phyloP scores from a whole-genome alignment of 2,113 vertebrate genomes.

The Leuciscus idus region DNA sequence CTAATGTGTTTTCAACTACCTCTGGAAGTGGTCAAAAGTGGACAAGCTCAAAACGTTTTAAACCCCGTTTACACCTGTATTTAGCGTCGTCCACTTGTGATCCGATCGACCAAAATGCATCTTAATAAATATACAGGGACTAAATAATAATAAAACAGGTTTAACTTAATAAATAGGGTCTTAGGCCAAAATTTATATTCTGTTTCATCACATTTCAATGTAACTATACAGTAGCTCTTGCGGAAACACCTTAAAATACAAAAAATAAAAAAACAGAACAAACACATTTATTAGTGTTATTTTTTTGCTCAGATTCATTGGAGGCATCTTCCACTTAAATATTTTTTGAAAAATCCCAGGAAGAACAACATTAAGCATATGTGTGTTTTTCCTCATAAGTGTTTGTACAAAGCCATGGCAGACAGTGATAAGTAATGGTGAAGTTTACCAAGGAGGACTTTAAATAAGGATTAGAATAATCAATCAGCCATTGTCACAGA shows the following conservation, averaged over 20 bases:
- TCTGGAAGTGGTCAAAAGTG: too few relatives aligned
- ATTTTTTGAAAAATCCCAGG: neutral
- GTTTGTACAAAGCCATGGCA: neutral
- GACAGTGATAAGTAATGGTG: constrained; percentile 62
- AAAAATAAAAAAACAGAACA: too few relatives aligned
- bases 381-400: neutral
- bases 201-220: neutral
- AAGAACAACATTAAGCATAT: neutral
- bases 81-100: too few relatives aligned
- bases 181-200: neutral
- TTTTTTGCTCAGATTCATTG: neutral
- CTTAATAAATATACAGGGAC: too few relatives aligned
- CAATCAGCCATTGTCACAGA: constrained; percentile 63
- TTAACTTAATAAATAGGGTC: too few relatives aligned
- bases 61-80: too few relatives aligned
- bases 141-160: too few relatives aligned
- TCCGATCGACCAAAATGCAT: too few relatives aligned
- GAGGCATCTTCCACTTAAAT: neutral
- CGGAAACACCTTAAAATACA: neutral
- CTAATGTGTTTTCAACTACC: too few relatives aligned
- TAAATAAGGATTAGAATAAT: constrained; percentile 74
- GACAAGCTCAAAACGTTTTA: too few relatives aligned
- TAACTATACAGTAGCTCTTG: neutral
- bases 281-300: too few relatives aligned
- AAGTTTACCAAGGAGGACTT: constrained; percentile 72